phyloP scores from a whole-genome alignment of 2,888 invertebrate genomes.

The Pheosia tremula region DNA sequence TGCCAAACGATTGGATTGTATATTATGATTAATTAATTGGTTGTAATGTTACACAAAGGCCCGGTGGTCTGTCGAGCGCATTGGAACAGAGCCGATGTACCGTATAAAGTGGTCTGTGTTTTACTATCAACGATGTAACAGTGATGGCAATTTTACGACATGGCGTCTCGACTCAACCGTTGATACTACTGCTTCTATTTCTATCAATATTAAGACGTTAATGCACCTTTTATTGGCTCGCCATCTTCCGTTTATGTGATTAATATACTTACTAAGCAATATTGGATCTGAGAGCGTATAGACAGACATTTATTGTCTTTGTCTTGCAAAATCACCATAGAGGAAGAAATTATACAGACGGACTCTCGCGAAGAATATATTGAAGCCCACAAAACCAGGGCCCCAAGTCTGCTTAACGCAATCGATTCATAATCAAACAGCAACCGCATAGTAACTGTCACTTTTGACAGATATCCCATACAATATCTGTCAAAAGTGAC shows the following conservation, averaged over 20 bases:
- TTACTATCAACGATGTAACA: background rate
- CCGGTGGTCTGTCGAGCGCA: conserved; percentile 3
- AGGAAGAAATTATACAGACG: too few relatives aligned
- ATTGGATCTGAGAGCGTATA: background rate
- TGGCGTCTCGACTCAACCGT: background rate
- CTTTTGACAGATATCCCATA: too few relatives aligned
- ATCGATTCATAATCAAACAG: too few relatives aligned
- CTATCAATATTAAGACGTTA: conserved; percentile 1
- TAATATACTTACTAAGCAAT: background rate
- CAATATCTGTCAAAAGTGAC: too few relatives aligned
- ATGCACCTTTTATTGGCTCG: background rate
- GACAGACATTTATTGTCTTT: background rate
- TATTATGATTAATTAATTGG: conserved; percentile 37
- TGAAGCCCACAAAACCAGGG: too few relatives aligned
- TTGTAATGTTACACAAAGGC: conserved; percentile 16
- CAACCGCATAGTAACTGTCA: too few relatives aligned
- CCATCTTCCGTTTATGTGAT: background rate
- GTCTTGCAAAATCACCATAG: too few relatives aligned
- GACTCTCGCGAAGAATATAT: too few relatives aligned
- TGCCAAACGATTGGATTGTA: conserved; percentile 66
- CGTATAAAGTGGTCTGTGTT: background rate
- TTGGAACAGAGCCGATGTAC: background rate
- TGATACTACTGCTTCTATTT: background rate
- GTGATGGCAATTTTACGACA: conserved; percentile 3
- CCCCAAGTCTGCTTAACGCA: too few relatives aligned